Percentiles rank a stretch among this genome's conserved stretches.
Conservation (phyloP, 2,888 invertebrate species). For the Macaria notata region DNA sequence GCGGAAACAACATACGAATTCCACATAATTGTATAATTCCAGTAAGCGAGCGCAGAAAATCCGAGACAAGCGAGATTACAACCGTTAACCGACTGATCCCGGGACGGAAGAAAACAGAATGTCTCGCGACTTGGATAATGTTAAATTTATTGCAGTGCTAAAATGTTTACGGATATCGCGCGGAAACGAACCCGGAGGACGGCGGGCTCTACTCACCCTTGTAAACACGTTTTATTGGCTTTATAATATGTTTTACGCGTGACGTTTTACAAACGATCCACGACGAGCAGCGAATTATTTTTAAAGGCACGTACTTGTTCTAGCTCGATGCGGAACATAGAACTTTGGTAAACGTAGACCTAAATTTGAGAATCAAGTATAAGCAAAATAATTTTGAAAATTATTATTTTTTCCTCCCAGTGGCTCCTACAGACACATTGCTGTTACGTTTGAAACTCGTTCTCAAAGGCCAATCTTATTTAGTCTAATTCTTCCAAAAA, state of each 20-base stretch:
- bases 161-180: slow-evolving; percentile 81
- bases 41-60: slow-evolving; percentile 66
- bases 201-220: slow-evolving; percentile 78
- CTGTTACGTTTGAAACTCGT: no score
- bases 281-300: slow-evolving; percentile 78
- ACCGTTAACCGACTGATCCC: slow-evolving; percentile 80
- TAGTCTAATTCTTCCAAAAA: no score
- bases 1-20: slow-evolving; percentile 55
- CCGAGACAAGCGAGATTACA: slow-evolving; percentile 75
- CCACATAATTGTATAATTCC: slow-evolving; percentile 73
- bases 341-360: slow-evolving; percentile 47
- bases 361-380: no score
- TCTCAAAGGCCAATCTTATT: no score
- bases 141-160: slow-evolving; percentile 81
- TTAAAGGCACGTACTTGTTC: slow-evolving; percentile 77
- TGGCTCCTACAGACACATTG: no score
- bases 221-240: slow-evolving; percentile 83
- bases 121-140: slow-evolving; percentile 79
- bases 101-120: slow-evolving; percentile 77
- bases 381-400: no score
- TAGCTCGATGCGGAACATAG: slow-evolving; percentile 63
- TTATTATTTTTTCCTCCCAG: no score
- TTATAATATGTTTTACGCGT: slow-evolving; percentile 83
- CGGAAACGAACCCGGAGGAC: slow-evolving; percentile 62
- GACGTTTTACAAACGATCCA: slow-evolving; percentile 83